Percentiles rank a stretch among this genome's conserved stretches.
Conservation (phyloP, 2,888 invertebrate species). For the Hypselothyrea guttata region DNA sequence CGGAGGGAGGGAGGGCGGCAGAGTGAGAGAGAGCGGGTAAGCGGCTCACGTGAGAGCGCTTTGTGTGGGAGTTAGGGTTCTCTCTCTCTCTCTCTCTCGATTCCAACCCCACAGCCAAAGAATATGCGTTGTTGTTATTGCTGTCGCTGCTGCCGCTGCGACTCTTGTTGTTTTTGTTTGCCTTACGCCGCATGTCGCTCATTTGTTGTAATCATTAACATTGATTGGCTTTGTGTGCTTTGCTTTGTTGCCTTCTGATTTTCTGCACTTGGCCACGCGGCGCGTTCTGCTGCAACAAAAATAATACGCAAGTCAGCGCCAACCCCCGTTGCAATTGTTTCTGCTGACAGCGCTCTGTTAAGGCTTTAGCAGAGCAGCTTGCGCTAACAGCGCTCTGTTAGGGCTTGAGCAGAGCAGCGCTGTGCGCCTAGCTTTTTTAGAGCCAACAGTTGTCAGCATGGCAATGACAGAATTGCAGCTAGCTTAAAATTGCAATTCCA, state of each 20-base stretch:
- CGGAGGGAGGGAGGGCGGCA: too few species aligned
- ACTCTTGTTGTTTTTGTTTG: conserved; percentile 54
- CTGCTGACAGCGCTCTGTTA: conserved; percentile 39
- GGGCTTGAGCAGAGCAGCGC: neutral
- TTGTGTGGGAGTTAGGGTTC: conserved; percentile 40
- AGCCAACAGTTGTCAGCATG: too few species aligned
- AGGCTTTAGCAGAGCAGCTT: conserved; percentile 31
- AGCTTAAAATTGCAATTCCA: too few species aligned
- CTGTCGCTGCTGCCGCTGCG: too few species aligned
- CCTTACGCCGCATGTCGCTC: conserved; percentile 49
- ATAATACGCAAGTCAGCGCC: conserved; percentile 12
- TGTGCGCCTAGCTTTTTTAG: neutral
- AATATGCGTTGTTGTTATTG: neutral
- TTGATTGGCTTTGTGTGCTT: conserved; percentile 55
- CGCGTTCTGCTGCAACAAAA: conserved; percentile 30
- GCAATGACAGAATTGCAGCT: too few species aligned
- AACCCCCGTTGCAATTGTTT: conserved; percentile 35
- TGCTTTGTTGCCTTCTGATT: conserved; percentile 61
- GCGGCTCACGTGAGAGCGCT: conserved; percentile 18
- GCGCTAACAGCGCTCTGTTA: neutral
- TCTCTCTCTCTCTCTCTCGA: neutral
- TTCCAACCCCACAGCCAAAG: conserved; percentile 31
- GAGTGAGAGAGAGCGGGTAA: conserved; percentile 2
- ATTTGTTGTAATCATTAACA: conserved; percentile 56
- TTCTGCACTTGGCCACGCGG: conserved; percentile 58